These are phyloP conservation scores for Nasonia giraulti DNA, from an alignment of 1,140 invertebrate genomes.

Conservation along the genomic window DNA sequence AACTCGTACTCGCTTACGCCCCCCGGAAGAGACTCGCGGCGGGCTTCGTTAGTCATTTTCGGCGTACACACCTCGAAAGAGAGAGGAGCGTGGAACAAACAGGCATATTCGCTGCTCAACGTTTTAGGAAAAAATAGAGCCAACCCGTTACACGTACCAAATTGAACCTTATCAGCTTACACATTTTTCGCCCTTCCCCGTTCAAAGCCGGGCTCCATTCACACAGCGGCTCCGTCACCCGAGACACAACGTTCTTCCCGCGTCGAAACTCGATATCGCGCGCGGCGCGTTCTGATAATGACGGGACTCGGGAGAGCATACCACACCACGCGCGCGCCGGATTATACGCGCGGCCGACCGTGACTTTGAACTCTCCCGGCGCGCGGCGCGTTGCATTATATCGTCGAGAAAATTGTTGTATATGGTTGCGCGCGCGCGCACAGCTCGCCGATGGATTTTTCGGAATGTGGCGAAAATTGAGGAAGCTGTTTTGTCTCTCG, in stretches of 20 bases:
- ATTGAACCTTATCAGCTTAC: neutral
- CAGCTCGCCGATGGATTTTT: neutral
- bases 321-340: no score
- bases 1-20: neutral
- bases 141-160: neutral
- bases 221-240: neutral
- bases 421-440: neutral
- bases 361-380: conserved; percentile 61
- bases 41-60: no score
- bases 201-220: neutral
- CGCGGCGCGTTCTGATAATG: neutral
- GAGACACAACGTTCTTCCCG: neutral
- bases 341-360: conserved; percentile 46
- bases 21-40: no score
- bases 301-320: neutral
- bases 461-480: neutral
- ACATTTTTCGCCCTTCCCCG: neutral
- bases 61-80: no score
- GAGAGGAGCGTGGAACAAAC: no score
- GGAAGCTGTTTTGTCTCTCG: neutral
- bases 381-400: neutral
- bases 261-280: conserved; percentile 20
- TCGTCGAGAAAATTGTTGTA: neutral
- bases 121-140: neutral
- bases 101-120: no score